Percentiles rank a stretch among this genome's conserved stretches.
phyloP scores from a whole-genome alignment of 1,140 invertebrate genomes.

The Zaprionus lachaisei region DNA sequence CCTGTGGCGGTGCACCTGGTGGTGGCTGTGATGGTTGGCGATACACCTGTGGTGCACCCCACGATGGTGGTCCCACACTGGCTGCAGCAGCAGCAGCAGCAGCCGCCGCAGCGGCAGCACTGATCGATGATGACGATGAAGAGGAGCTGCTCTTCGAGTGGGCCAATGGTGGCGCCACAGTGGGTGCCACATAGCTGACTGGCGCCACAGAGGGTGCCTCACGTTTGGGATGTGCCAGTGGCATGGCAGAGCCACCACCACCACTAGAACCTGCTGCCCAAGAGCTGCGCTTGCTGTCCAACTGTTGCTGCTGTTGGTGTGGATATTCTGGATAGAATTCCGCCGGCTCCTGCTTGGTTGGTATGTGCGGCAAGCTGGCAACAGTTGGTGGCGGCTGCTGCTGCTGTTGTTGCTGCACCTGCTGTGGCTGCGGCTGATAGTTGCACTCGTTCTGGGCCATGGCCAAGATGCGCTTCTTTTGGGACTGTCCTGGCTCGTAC shows the following conservation, averaged over 20 bases:
- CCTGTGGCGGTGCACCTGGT: conserved; percentile 28
- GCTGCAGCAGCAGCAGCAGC: conserved; percentile 74
- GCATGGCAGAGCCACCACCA: conserved; percentile 37
- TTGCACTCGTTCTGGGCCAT: conserved; percentile 92
- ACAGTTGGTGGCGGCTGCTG: conserved; percentile 40
- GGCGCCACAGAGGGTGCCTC: conserved; percentile 76
- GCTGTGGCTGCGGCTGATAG: conserved; percentile 84
- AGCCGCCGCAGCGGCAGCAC: conserved; percentile 66
- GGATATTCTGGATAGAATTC: conserved; percentile 79
- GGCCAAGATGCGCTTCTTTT: conserved; percentile 94
- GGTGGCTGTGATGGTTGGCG: conserved; percentile 70
- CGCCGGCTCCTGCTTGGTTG: conserved; percentile 81
- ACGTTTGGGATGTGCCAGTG: conserved; percentile 71
- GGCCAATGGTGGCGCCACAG: conserved; percentile 69
- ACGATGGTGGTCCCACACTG: conserved; percentile 74
- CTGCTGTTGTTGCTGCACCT: conserved; percentile 63
- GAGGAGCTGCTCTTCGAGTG: conserved; percentile 80
- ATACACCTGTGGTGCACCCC: conserved; percentile 79
- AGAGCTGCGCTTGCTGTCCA: conserved; percentile 77
- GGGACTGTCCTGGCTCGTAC: conserved; percentile 88
- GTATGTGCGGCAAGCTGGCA: conserved; percentile 73
- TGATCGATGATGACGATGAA: conserved; percentile 69
- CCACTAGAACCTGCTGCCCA: conserved; percentile 62
- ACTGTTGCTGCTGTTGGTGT: conserved; percentile 49
- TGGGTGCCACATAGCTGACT: conserved; percentile 61